Evolutionary conservation across 2,888 invertebrate genomes (phyloP).

Genomic region (Netelia melanura): DNA sequence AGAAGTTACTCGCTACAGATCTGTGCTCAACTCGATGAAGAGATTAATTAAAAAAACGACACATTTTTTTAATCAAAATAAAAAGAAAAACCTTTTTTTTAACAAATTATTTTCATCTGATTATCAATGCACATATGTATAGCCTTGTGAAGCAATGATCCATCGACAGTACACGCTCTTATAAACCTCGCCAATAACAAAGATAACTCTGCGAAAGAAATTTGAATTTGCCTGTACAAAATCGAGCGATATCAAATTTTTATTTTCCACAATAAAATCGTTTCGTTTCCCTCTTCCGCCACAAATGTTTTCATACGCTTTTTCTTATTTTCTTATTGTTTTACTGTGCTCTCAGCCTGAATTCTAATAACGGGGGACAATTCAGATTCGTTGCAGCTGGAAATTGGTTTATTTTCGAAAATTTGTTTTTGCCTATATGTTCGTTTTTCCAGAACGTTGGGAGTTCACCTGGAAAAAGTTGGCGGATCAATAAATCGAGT

Average conservation of each 20-base stretch:
- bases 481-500: constrained; percentile 68
- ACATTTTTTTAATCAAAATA: not conserved
- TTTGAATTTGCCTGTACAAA: not conserved
- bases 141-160: constrained; percentile 51
- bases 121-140: not conserved
- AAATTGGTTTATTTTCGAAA: not conserved
- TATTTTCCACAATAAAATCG: not conserved
- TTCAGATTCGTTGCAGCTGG: not conserved
- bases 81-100: not conserved
- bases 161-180: constrained; percentile 38
- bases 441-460: constrained; percentile 55
- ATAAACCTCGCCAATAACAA: constrained; percentile 11
- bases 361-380: not conserved
- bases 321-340: too few relatives aligned
- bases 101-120: constrained; percentile 38
- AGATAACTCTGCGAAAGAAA: not conserved
- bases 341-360: not conserved
- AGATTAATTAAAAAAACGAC: not conserved
- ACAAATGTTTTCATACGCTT: not conserved
- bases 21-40: constrained; percentile 16
- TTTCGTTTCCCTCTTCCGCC: not conserved
- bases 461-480: constrained; percentile 67
- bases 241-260: not conserved
- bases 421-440: constrained; percentile 29
- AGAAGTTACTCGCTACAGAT: constrained; percentile 9